These are phyloP conservation scores for Ennomos quercinarius DNA, from an alignment of 2,888 invertebrate genomes.

Conservation along the genomic window DNA sequence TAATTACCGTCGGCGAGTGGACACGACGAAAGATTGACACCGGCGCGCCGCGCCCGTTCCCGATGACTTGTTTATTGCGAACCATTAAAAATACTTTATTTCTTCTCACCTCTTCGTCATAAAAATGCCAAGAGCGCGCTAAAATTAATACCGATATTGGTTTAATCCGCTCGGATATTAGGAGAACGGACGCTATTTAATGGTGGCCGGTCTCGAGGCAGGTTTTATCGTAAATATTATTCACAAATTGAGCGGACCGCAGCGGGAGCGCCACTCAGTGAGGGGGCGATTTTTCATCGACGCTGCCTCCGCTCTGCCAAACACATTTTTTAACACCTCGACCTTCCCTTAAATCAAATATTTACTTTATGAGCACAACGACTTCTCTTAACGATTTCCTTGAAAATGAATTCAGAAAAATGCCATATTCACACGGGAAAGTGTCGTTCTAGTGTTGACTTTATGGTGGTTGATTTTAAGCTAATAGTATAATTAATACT, in stretches of 20 bases:
- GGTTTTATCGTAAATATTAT: conserved; percentile 81
- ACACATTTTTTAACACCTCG: conserved; percentile 84
- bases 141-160: conserved; percentile 64
- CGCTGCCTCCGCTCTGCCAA: conserved; percentile 75
- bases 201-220: conserved; percentile 69
- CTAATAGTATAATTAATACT: no score
- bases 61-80: conserved; percentile 74
- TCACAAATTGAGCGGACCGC: conserved; percentile 77
- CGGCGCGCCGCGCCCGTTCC: conserved; percentile 48
- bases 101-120: conserved; percentile 56
- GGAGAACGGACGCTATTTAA: conserved; percentile 63
- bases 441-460: no score
- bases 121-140: conserved; percentile 56
- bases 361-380: conserved; percentile 75
- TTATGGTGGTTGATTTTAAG: no score
- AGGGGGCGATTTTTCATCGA: conserved; percentile 82
- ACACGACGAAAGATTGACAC: conserved; percentile 76
- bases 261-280: conserved; percentile 78
- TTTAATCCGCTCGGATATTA: conserved; percentile 62
- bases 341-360: conserved; percentile 74
- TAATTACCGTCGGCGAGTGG: conserved; percentile 72
- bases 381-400: conserved; percentile 49
- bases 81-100: conserved; percentile 57
- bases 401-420: conserved; percentile 2
- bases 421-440: no score